Base-by-base conservation (phyloP, 2,888 invertebrate species). In the Amiota mariae region DNA sequence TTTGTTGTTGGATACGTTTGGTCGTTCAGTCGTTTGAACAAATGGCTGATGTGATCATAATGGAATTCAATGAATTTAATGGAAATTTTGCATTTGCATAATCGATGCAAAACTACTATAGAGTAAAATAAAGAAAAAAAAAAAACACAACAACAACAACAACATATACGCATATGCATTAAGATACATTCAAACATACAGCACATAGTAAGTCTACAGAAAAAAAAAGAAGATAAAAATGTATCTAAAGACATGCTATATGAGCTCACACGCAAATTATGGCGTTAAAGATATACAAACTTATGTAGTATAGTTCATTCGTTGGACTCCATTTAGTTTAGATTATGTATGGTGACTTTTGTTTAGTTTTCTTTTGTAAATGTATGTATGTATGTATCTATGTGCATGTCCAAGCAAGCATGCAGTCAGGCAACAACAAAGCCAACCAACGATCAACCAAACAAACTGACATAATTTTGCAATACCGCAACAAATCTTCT, bases 51-150 rank as follows among this genome's bases (percentile, higher is more conserved):
- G 78, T 73, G 73, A 78, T 78, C 78, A 78, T 78, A 81, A 84
- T 81, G 82, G 81, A 82, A 85, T 83, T 85, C 85, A 84, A 84
- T 86, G 86, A 85, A 84, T 85, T 85, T 85, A 85, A 87, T 87
- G 86, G 85, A 82, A 82, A 81, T 85, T 84, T 84, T 79, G 72
- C 82, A 85, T 85, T 85, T 85, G 81, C 83, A 85, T 85, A 85
- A 85, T 83, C 82, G 84, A 82, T 77, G 78, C 76, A 76, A 75
- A 73, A 75, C 75, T 36, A 36, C 36, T 36, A 36, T 36, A 6
- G 36, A 36, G 36, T 36, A 6, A 36, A 36, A 36, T 36, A 15
- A 79, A 68, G 54, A 11, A 70, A 57, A 75, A n/a, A 47, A 47
- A 66, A 1, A 18, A 47, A 46, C 11, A 63, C 3, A 63, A 63